Conservation (phyloP, 2,113 vertebrate species). For the Daubentonia madagascariensis region DNA sequence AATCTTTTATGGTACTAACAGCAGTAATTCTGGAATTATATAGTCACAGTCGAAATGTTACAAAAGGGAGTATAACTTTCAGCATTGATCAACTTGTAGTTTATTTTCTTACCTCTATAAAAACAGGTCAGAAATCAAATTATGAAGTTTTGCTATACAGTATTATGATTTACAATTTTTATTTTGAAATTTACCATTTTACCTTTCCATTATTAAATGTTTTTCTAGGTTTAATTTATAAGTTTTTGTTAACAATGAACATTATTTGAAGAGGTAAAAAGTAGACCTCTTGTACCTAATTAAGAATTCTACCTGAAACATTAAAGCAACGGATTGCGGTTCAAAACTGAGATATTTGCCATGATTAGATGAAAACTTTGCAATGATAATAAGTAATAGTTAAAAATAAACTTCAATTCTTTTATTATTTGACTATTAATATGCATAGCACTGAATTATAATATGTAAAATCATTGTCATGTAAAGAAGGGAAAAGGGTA, state of each 20-base stretch:
- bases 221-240: background rate
- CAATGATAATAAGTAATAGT: background rate
- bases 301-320: background rate
- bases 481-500: background rate
- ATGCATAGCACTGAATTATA: background rate
- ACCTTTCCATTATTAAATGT: background rate
- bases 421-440: background rate
- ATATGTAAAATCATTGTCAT: background rate
- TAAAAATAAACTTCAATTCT: background rate
- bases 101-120: background rate
- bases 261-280: background rate
- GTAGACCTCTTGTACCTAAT: background rate
- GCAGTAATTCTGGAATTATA: background rate
- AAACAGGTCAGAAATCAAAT: background rate
- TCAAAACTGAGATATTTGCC: background rate
- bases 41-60: background rate
- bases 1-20: background rate
- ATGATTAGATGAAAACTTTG: background rate
- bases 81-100: background rate
- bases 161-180: background rate
- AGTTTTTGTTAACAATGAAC: background rate
- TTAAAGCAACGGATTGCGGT: background rate
- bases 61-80: background rate
- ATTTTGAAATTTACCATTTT: constrained; percentile 10
- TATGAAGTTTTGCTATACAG: background rate